Conservation (phyloP, 2,797 vertebrate genomes). For the Sebastes oblongus region DNA sequence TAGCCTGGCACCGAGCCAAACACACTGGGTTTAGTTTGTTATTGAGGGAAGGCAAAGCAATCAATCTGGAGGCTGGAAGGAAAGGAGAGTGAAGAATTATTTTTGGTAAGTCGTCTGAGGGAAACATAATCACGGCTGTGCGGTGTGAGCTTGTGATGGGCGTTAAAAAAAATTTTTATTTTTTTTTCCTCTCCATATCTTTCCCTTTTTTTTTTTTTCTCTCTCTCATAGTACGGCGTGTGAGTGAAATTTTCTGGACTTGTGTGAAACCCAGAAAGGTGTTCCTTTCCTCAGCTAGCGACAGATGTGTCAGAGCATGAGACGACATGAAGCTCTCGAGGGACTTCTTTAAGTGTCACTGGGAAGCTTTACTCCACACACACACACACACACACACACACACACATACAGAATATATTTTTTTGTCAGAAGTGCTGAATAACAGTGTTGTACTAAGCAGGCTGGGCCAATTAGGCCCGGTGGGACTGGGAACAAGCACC, state of each 20-base stretch:
- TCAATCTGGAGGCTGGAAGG: slow-evolving; percentile 54
- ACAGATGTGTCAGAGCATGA: slow-evolving; percentile 75
- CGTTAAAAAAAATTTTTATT: slow-evolving; percentile 1
- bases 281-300: slow-evolving; percentile 62
- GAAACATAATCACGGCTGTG: slow-evolving; percentile 65
- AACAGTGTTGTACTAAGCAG: slow-evolving; percentile 74
- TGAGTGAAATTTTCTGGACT: slow-evolving; percentile 37
- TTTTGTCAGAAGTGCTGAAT: slow-evolving; percentile 76
- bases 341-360: slow-evolving; percentile 73
- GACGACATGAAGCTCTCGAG: slow-evolving; percentile 56
- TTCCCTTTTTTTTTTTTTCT: slow-evolving; percentile 9
- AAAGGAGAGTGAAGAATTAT: slow-evolving; percentile 56
- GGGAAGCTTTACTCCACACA: slow-evolving; percentile 38
- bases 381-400: slow-evolving; percentile 22
- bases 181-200: slow-evolving; percentile 2
- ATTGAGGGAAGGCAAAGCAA: slow-evolving; percentile 59
- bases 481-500: slow-evolving; percentile 58
- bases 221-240: background rate
- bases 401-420: slow-evolving; percentile 3
- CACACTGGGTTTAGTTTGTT: slow-evolving; percentile 46
- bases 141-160: slow-evolving; percentile 43
- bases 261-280: slow-evolving; percentile 58
- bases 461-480: slow-evolving; percentile 75
- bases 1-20: slow-evolving; percentile 50
- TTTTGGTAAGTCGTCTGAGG: slow-evolving; percentile 65